phyloP scores from a whole-genome alignment of 2,113 vertebrate genomes.

The Nibea coibor region DNA sequence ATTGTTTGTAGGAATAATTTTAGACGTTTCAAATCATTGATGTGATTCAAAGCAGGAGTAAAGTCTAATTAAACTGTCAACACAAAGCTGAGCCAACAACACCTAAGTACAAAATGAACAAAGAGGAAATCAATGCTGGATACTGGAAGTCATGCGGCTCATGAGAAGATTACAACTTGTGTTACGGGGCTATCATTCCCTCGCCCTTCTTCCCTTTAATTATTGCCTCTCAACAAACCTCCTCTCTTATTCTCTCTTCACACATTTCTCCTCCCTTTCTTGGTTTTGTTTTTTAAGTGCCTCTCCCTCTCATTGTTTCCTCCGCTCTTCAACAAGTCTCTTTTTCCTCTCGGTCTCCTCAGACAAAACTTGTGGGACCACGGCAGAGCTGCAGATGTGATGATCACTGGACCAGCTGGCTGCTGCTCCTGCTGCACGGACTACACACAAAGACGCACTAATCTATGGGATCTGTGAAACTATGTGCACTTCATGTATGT shows the following conservation, averaged over 20 bases:
- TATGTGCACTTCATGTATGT: constrained; percentile 25
- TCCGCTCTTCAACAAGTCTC: constrained; percentile 1
- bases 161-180: constrained; percentile 55
- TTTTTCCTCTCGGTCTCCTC: not conserved
- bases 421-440: constrained; percentile 7
- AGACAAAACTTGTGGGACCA: constrained; percentile 13
- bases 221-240: constrained; percentile 52
- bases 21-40: not conserved
- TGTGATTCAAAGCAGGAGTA: not conserved
- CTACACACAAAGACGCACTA: constrained; percentile 29
- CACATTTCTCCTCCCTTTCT: constrained; percentile 50
- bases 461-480: constrained; percentile 47
- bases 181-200: constrained; percentile 45
- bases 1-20: constrained; percentile 2
- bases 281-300: constrained; percentile 4
- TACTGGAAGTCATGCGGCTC: constrained; percentile 22
- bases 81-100: not conserved
- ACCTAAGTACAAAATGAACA: constrained; percentile 7
- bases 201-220: constrained; percentile 64
- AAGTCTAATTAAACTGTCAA: constrained; percentile 43
- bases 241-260: constrained; percentile 48
- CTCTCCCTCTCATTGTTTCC: constrained; percentile 32
- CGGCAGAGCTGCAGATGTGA: constrained; percentile 25
- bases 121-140: constrained; percentile 25
- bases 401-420: constrained; percentile 22